Percentiles rank a stretch among this genome's conserved stretches.
Evolutionary conservation across 2,888 invertebrate species (phyloP).

Genomic region (Cephus rjabovi): DNA sequence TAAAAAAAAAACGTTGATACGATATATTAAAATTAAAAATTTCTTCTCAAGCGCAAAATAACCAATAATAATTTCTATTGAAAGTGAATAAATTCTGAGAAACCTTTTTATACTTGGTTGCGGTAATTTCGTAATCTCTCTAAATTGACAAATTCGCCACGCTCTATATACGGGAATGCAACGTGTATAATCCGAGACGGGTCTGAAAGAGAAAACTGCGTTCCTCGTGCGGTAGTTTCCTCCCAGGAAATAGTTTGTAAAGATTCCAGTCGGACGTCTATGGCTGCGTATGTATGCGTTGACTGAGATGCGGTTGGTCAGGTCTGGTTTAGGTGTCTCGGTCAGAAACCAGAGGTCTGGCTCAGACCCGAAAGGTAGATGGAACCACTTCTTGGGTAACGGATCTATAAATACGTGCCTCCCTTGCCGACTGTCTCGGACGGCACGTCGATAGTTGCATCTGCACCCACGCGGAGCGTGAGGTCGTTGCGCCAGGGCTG

Average conservation of each 20-base stretch:
- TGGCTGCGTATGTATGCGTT: background rate
- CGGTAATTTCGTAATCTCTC: background rate
- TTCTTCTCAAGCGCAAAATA: background rate
- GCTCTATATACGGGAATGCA: background rate
- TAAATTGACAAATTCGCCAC: background rate
- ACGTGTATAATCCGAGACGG: background rate
- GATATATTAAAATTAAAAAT: background rate
- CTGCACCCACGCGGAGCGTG: background rate
- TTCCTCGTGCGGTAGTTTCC: background rate
- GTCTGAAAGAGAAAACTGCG: background rate
- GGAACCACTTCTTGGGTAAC: slow-evolving; percentile 25
- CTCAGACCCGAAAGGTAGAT: slow-evolving; percentile 12
- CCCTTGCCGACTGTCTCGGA: slow-evolving; percentile 6
- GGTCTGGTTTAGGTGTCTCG: background rate
- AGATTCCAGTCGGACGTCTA: background rate
- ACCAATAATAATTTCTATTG: background rate
- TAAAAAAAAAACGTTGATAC: background rate
- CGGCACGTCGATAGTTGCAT: background rate
- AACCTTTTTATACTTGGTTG: background rate
- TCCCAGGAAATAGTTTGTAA: background rate
- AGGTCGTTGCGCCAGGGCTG: background rate
- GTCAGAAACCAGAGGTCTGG: background rate
- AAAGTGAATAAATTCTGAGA: background rate
- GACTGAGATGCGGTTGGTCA: background rate
- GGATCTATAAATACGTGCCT: background rate